Percentiles rank a stretch among this genome's conserved stretches.
These are phyloP conservation scores for Pangasius mekongensis DNA, from an alignment of 2,797 vertebrate genomes.

Conservation along the genomic window DNA sequence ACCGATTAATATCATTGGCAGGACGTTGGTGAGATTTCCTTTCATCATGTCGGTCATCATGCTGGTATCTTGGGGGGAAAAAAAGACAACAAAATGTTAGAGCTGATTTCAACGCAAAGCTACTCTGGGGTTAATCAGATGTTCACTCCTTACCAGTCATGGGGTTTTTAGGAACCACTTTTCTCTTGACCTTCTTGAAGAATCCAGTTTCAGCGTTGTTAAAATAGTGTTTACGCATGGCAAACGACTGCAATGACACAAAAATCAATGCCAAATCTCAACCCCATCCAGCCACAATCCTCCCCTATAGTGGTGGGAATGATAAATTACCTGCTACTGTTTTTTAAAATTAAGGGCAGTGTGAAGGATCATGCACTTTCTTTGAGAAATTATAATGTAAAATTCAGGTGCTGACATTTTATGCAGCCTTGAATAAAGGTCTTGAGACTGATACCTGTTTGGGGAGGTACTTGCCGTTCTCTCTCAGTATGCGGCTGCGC, in stretches of 20 bases:
- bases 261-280: neutral
- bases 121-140: neutral
- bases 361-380: neutral
- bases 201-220: slow-evolving; percentile 83
- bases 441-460: slow-evolving; percentile 58
- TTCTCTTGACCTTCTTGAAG: slow-evolving; percentile 84
- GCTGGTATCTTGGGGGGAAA: slow-evolving; percentile 72
- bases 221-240: slow-evolving; percentile 84
- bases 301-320: neutral
- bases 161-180: slow-evolving; percentile 82
- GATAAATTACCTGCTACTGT: too few relatives aligned
- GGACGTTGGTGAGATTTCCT: slow-evolving; percentile 83
- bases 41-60: slow-evolving; percentile 90
- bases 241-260: slow-evolving; percentile 73
- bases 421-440: neutral
- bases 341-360: neutral
- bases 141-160: slow-evolving; percentile 75
- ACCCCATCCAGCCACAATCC: neutral
- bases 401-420: neutral
- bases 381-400: neutral
- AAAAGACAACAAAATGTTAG: neutral
- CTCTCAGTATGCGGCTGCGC: slow-evolving; percentile 72
- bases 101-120: neutral
- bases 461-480: slow-evolving; percentile 73
- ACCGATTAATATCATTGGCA: slow-evolving; percentile 86